Evolutionary conservation across 2,797 vertebrate species (phyloP), one percentile per base, ranked within the genome.

Genomic region (Crypturellus tataupa): DNA sequence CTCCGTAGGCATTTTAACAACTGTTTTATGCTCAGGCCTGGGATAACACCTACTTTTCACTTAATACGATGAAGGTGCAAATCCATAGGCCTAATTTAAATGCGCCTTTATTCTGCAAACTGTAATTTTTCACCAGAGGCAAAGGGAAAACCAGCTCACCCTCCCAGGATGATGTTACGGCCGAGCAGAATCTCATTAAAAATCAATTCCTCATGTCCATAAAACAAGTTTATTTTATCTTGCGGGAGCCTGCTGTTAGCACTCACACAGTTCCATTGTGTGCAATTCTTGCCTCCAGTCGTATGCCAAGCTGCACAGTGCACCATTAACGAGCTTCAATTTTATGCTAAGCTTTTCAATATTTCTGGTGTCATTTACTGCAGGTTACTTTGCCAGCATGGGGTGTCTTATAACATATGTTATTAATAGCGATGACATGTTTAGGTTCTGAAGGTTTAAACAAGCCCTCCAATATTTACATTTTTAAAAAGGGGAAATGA

Each of bases 211-310:
- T 97, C 37, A 13, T 97, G 97, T 97, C 96, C 96, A 98, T 98
- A 98, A 98, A 97, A 94, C 90, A 94, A 95, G 97, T 98, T 98
- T 98, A 97, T 98, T 98, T 98, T 97, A 98, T 98, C 97, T 98
- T 97, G 96, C 96, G 83, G 94, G 91, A 97, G 96, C 97, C 97
- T 96, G 97, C 97, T 97, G 96, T 96, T 94, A 88, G 93, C 94
- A 90, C 93, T 97, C 92, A 97, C 95, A 98, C 91, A 94, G 97
- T 95, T 73, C 92, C 94, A 97, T 97, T 98, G 97, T 97, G 96
- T 92, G 95, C 94, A 96, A 92, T 95, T 96, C 95, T 97, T 96
- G 97, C 96, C 96, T 96, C 91, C 89, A 93, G 90, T 95, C 91
- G 72, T 55, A 88, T 90, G 93, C 92, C 96, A 96, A 95, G 25